Conservation (phyloP, 2,888 invertebrate genomes). For the Protophormia terraenovae region DNA sequence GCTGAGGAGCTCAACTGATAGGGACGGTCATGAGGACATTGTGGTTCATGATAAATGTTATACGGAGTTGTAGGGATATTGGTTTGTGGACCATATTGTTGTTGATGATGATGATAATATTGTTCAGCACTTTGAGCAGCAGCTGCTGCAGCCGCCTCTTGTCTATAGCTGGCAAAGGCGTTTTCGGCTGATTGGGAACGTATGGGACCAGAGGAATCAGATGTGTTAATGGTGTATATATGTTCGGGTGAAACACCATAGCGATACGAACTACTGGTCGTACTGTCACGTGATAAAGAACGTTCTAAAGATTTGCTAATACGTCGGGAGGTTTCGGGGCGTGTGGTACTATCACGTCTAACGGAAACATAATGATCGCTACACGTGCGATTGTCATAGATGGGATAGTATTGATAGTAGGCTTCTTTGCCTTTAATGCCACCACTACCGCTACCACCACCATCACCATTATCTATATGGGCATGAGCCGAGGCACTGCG, state of each 20-base stretch:
- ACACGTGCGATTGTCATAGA: conserved; percentile 79
- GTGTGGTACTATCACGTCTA: conserved; percentile 70
- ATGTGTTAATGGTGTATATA: conserved; percentile 77
- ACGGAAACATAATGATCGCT: conserved; percentile 80
- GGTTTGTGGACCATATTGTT: conserved; percentile 65
- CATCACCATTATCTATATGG: conserved; percentile 77
- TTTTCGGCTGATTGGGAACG: conserved; percentile 81
- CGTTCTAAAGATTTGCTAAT: conserved; percentile 81
- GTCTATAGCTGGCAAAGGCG: conserved; percentile 79
- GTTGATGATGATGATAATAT: conserved; percentile 60
- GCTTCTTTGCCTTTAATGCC: conserved; percentile 72
- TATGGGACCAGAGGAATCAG: conserved; percentile 74
- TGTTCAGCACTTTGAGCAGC: conserved; percentile 30
- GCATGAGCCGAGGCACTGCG: conserved; percentile 81
- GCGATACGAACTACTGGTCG: conserved; percentile 75
- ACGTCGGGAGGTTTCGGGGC: conserved; percentile 68
- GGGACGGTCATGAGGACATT: conserved; percentile 71
- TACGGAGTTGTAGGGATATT: conserved; percentile 58
- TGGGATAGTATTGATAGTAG: conserved; percentile 80
- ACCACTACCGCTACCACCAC: conserved; percentile 74
- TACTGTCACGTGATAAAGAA: conserved; percentile 79
- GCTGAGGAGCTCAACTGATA: conserved; percentile 80
- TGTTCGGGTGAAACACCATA: conserved; percentile 80
- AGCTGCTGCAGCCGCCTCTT: conserved; percentile 76
- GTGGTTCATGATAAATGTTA: conserved; percentile 68